These are phyloP conservation scores for Drosophila sordidapex DNA, from an alignment of 2,888 invertebrate genomes.

Conservation along the genomic window DNA sequence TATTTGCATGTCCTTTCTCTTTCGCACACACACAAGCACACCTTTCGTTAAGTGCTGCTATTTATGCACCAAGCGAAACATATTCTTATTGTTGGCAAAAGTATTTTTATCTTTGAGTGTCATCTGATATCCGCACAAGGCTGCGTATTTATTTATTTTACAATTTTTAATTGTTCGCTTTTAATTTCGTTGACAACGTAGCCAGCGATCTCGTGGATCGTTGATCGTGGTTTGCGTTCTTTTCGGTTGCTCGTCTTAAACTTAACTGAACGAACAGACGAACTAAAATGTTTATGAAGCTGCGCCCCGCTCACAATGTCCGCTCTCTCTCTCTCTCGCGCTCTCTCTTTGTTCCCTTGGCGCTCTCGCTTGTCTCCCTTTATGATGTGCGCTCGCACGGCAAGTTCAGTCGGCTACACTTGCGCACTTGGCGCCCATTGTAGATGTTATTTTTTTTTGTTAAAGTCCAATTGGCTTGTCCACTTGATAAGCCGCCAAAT, in stretches of 20 bases:
- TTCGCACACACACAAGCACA: constrained; percentile 36
- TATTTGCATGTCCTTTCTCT: constrained; percentile 37
- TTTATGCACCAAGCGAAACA: constrained; percentile 46
- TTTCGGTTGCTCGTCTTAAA: constrained; percentile 67
- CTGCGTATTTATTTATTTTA: constrained; percentile 49
- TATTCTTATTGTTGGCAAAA: constrained; percentile 41
- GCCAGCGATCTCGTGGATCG: constrained; percentile 44
- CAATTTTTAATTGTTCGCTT: constrained; percentile 41
- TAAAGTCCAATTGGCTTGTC: constrained; percentile 28
- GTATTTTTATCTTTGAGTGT: constrained; percentile 65
- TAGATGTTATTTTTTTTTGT: constrained; percentile 21
- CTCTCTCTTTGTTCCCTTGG: constrained; percentile 18
- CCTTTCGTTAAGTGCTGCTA: constrained; percentile 62
- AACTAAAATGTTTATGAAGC: constrained; percentile 38
- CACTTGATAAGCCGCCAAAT: not conserved
- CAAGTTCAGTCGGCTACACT: constrained; percentile 63
- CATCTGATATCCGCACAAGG: constrained; percentile 59
- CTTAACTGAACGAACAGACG: constrained; percentile 55
- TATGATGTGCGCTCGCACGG: constrained; percentile 37
- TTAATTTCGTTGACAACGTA: constrained; percentile 55
- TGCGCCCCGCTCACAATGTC: not conserved
- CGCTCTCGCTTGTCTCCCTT: constrained; percentile 8
- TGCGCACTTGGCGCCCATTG: constrained; percentile 56
- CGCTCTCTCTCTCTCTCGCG: constrained; percentile 23
- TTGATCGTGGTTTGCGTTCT: constrained; percentile 34